Base-by-base conservation (phyloP, 2,888 invertebrate genomes). In the Pemphredon lugubris region DNA sequence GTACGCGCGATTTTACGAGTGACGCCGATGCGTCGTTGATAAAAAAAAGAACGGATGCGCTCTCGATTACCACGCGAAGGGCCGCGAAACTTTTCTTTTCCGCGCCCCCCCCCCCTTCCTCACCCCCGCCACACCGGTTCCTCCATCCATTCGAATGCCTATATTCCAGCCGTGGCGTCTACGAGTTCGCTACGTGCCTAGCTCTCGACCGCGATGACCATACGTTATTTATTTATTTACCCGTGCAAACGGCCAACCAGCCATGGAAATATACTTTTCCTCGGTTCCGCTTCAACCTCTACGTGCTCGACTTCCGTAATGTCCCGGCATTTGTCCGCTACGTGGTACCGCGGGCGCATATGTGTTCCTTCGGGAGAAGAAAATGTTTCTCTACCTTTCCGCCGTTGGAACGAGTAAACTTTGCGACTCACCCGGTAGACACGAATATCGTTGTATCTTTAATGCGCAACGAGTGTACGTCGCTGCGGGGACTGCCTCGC, bases 241-340 rank as follows among this genome's bases (percentile, higher is more conserved):
- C 72, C 73, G 66, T 55, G 23, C 59, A 40, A 60, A 58, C 48
- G 55, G 45, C 45, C 44, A 57, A 54, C 61, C 42, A 47, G 72
- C 71, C 69, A 61, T 67, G 79, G 81, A 81, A 84, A 81, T 81
- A 77, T 75, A 67, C 57, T 65, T 72, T 78, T 75, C 69, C 69
- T 61, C 77, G 64, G 77, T 3, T 77, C 58, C 34, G 13, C 47
- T 34, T 48, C 48, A 16, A 14, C 20, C 71, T 69, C 81, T 84
- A 86, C 86, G 86, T 86, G 86, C 84, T 80, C 80, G 81, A 61
- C 78, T 82, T 85, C 72, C 82, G 77, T 85, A 84, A 86, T 85
- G 79, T 7, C n/a, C n/a, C 67, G 16, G 53, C 39, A 51, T 59
- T 67, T 63, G 26, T 23, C 18, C 9, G 4, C 18, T 40, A 37